These are phyloP conservation scores for Drosophila quinaria DNA, from an alignment of 2,888 invertebrate species.

Conservation along the genomic window DNA sequence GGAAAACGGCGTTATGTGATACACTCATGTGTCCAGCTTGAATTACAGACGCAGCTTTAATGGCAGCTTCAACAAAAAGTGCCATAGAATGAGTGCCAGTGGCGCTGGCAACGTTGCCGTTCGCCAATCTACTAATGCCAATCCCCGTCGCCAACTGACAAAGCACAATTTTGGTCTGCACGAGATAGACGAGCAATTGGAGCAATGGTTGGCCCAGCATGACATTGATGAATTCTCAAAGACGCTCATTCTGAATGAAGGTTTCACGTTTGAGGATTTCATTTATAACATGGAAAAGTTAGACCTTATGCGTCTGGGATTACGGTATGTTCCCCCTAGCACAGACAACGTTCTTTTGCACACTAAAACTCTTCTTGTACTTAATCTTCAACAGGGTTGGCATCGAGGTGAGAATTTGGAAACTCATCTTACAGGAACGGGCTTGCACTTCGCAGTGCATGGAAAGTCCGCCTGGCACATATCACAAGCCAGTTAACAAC, in stretches of 20 bases:
- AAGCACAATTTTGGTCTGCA: conserved; percentile 78
- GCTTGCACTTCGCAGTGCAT: conserved; percentile 60
- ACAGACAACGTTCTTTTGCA: neutral
- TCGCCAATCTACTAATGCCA: conserved; percentile 41
- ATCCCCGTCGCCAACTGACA: conserved; percentile 60
- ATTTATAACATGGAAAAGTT: conserved; percentile 92
- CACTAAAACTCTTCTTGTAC: neutral
- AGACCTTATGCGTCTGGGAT: conserved; percentile 92
- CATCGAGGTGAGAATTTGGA: conserved; percentile 94
- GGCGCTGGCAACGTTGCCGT: conserved; percentile 35
- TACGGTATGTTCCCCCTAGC: conserved; percentile 88
- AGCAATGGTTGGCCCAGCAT: conserved; percentile 90
- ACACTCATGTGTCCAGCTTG: conserved; percentile 6
- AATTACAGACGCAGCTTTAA: conserved; percentile 63
- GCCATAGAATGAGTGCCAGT: conserved; percentile 70
- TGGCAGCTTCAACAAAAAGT: conserved; percentile 64
- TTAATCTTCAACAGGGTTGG: conserved; percentile 86
- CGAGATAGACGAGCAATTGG: conserved; percentile 87
- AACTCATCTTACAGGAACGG: conserved; percentile 88
- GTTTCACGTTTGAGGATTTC: conserved; percentile 93
- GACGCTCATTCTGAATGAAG: conserved; percentile 90
- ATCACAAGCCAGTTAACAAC: conserved; percentile 63
- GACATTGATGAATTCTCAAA: conserved; percentile 90
- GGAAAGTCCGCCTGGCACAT: conserved; percentile 58
- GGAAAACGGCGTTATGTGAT: neutral